A percentile compares a stretch with the other conserved stretches of the same genome.
Conservation (phyloP, 2,888 invertebrate genomes). For the Eristalinus sepulchralis region DNA sequence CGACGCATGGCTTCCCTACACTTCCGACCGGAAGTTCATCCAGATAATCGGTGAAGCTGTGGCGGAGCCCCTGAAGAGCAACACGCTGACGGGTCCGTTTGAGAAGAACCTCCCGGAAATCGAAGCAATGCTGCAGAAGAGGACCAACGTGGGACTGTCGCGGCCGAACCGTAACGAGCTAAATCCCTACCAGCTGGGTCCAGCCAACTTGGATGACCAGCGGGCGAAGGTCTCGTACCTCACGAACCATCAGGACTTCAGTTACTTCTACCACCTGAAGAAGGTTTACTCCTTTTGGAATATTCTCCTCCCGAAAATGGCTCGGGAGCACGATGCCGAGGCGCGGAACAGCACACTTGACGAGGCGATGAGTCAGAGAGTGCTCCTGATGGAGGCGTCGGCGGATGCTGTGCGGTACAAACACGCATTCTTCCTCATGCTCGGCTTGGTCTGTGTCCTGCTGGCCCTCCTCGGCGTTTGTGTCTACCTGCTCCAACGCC, state of each 20-base stretch:
- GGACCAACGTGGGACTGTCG: conserved; percentile 67
- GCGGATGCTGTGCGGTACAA: conserved; percentile 79
- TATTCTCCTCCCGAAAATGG: conserved; percentile 76
- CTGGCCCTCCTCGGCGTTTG: conserved; percentile 78
- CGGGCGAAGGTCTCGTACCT: conserved; percentile 63
- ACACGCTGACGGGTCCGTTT: conserved; percentile 51
- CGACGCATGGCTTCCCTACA: conserved; percentile 85
- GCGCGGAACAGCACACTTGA: conserved; percentile 60
- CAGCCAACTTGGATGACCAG: conserved; percentile 22
- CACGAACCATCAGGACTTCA: conserved; percentile 75
- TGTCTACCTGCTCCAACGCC: conserved; percentile 78
- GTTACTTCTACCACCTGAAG: conserved; percentile 77
- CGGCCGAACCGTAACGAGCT: conserved; percentile 76
- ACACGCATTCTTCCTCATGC: conserved; percentile 80
- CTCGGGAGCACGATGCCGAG: conserved; percentile 8
- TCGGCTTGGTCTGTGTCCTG: conserved; percentile 77
- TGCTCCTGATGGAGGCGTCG: conserved; percentile 76
- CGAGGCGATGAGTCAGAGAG: conserved; percentile 74
- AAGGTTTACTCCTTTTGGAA: conserved; percentile 80
- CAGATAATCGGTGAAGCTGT: conserved; percentile 77
- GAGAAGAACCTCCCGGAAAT: conserved; percentile 76
- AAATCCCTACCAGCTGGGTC: conserved; percentile 69
- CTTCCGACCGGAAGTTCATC: conserved; percentile 77
- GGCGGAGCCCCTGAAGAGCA: conserved; percentile 53
- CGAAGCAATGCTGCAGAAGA: conserved; percentile 75